Conservation (phyloP, 2,888 invertebrate species). For the Parnassius glacialis region DNA sequence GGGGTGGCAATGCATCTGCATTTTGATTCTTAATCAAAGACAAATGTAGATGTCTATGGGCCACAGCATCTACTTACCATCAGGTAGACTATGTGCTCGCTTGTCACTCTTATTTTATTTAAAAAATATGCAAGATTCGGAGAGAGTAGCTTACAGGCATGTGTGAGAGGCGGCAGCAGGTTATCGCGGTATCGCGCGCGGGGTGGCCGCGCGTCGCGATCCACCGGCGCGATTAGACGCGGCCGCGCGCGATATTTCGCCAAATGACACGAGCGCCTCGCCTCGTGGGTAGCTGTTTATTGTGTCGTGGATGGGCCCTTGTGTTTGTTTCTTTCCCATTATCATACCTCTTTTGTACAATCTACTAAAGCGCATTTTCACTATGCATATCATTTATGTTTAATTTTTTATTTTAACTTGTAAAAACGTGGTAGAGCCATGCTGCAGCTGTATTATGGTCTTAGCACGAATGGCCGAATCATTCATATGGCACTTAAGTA, state of each 20-base stretch:
- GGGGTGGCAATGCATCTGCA: too few species aligned
- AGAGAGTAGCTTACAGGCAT: slow-evolving; percentile 16
- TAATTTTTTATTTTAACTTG: too few species aligned
- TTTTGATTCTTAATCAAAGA: too few species aligned
- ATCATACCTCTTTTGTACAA: slow-evolving; percentile 4
- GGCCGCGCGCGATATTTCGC: slow-evolving; percentile 43
- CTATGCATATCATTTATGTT: neutral
- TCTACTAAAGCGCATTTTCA: slow-evolving; percentile 2
- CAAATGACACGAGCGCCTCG: slow-evolving; percentile 56
- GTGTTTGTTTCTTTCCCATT: slow-evolving; percentile 18
- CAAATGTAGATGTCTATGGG: too few species aligned
- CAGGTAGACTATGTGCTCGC: too few species aligned
- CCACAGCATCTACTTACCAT: too few species aligned
- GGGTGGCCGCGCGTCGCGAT: slow-evolving; percentile 59
- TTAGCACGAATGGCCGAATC: too few species aligned
- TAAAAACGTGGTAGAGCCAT: too few species aligned
- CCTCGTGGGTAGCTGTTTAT: slow-evolving; percentile 53
- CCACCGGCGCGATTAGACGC: slow-evolving; percentile 40
- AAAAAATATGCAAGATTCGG: too few species aligned
- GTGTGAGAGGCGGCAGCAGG: slow-evolving; percentile 22
- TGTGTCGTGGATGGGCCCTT: slow-evolving; percentile 40
- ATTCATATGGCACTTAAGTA: too few species aligned
- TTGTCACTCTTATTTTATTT: too few species aligned
- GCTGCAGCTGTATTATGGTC: too few species aligned
- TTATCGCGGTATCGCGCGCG: slow-evolving; percentile 49